Conservation (phyloP, 2,113 vertebrate genomes). For the Eulacestoma nigropectus region DNA sequence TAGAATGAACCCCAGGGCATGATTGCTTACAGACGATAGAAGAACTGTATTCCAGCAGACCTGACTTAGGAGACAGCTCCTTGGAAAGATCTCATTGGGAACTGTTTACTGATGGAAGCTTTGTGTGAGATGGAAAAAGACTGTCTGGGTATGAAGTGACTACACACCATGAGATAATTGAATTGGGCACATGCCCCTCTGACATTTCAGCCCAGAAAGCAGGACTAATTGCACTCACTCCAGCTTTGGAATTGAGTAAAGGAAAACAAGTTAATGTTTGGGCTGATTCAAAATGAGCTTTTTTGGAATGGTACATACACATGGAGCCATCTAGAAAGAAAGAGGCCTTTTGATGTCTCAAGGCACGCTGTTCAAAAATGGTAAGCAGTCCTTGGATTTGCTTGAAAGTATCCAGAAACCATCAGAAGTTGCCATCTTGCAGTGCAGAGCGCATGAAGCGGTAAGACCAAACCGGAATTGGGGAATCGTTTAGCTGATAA, state of each 20-base stretch:
- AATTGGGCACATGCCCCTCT: background rate
- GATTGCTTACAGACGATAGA: no score
- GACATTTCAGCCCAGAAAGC: background rate
- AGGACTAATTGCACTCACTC: background rate
- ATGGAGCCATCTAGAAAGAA: background rate
- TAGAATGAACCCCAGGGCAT: background rate
- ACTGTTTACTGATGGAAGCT: background rate
- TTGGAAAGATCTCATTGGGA: background rate
- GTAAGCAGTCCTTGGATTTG: background rate
- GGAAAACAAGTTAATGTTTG: background rate
- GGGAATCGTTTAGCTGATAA: background rate
- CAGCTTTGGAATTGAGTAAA: background rate
- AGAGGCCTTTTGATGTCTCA: background rate
- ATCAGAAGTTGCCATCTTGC: background rate
- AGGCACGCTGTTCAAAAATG: background rate
- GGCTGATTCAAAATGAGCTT: background rate
- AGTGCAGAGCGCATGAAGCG: background rate
- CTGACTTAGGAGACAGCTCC: no score
- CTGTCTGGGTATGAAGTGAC: background rate
- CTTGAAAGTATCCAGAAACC: background rate
- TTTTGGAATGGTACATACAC: background rate
- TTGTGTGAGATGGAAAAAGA: background rate
- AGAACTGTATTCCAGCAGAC: background rate
- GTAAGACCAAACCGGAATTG: background rate
- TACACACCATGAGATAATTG: background rate